A percentile compares a stretch with the other conserved stretches of the same genome.
Evolutionary conservation across 1,140 invertebrate genomes (phyloP).

Genomic region (Lucilia cuprina): DNA sequence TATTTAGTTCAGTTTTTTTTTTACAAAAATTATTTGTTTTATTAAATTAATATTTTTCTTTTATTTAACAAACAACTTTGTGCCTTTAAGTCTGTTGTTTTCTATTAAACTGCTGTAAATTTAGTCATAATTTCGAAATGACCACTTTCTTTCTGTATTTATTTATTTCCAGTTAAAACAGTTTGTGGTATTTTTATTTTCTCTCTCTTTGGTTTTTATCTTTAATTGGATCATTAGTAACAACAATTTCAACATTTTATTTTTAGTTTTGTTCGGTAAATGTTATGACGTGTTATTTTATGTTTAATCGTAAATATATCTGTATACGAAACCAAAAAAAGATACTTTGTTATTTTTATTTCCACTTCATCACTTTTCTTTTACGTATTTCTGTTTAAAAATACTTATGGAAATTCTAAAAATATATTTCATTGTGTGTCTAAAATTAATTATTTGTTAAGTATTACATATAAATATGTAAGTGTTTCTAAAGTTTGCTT

Average conservation of each 20-base stretch:
- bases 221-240: background rate
- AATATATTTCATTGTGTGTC: background rate
- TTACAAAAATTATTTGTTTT: no score
- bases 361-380: background rate
- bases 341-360: no score
- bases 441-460: background rate
- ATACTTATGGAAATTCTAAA: background rate
- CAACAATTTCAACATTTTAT: background rate
- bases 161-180: no score
- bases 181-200: background rate
- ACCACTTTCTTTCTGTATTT: no score
- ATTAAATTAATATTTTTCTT: no score
- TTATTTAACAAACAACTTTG: no score
- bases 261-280: background rate
- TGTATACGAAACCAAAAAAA: background rate
- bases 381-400: background rate
- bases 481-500: no score
- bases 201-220: background rate
- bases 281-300: constrained; percentile 13
- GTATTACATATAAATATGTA: no score
- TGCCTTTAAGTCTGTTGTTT: no score
- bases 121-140: no score
- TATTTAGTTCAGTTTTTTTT: no score
- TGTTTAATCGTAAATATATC: background rate
- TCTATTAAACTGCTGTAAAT: no score